A percentile compares a stretch with the other conserved stretches of the same genome.
Evolutionary conservation across 2,113 vertebrate genomes (phyloP).

Genomic region (Corythaixoides concolor): DNA sequence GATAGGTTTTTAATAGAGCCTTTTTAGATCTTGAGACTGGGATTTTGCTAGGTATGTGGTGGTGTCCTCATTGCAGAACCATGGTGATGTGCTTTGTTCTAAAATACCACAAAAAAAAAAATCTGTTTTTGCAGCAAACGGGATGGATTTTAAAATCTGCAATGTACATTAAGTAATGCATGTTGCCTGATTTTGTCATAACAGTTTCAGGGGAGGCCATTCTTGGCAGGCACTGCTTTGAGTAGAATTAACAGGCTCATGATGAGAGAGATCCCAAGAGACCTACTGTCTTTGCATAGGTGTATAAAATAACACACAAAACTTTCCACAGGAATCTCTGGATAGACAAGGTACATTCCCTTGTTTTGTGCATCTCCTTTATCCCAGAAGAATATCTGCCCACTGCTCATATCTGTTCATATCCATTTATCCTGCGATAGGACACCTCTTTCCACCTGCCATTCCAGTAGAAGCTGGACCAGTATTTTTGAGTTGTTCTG

Average conservation of each 20-base stretch:
- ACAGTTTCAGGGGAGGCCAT: neutral
- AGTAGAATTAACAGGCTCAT: neutral
- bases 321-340: neutral
- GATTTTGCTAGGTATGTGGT: neutral
- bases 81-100: neutral
- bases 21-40: neutral
- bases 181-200: constrained; percentile 33
- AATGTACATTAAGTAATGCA: neutral
- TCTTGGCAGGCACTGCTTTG: constrained; percentile 5
- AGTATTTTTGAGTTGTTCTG: neutral
- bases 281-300: neutral
- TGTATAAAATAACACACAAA: neutral
- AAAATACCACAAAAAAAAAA: neutral
- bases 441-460: neutral
- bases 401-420: neutral
- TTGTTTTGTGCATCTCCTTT: neutral
- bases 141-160: neutral
- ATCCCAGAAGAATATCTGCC: neutral
- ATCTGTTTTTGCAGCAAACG: neutral
- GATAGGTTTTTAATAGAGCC: neutral
- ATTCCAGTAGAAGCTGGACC: neutral
- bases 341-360: neutral
- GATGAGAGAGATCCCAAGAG: neutral
- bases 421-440: neutral
- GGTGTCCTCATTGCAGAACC: neutral